These are phyloP conservation scores for Erpornis zantholeuca DNA, from an alignment of 2,113 vertebrate genomes.

Conservation along the genomic window DNA sequence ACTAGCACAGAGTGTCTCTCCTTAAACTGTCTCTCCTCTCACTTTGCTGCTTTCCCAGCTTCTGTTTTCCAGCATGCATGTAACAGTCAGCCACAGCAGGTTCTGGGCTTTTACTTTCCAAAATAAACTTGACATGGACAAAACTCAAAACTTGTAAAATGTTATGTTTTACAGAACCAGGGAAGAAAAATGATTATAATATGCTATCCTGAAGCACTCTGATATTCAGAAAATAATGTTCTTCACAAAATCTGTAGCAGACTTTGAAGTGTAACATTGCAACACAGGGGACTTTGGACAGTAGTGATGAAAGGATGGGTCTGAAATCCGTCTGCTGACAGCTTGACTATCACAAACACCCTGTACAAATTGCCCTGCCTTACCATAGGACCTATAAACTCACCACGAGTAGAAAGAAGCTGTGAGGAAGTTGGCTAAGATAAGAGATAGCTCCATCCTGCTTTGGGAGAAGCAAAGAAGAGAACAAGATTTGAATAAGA, in stretches of 20 bases:
- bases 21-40: too few species aligned
- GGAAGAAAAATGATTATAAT: background rate
- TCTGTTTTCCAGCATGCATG: background rate
- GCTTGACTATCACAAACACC: background rate
- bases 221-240: background rate
- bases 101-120: background rate
- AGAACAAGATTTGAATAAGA: background rate
- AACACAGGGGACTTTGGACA: conserved; percentile 32
- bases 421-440: background rate
- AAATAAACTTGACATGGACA: background rate
- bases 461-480: background rate
- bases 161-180: background rate
- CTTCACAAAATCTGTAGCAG: background rate
- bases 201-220: background rate
- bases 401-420: background rate
- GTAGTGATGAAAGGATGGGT: background rate
- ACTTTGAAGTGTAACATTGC: conserved; percentile 15
- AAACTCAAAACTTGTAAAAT: background rate
- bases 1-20: background rate
- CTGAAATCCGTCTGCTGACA: conserved; percentile 33
- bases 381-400: background rate
- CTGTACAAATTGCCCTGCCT: background rate
- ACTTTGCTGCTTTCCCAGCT: background rate
- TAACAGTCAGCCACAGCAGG: background rate
- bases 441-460: background rate